Evolutionary conservation across 2,888 invertebrate species (phyloP).

Genomic region (Bombyx huttoni): DNA sequence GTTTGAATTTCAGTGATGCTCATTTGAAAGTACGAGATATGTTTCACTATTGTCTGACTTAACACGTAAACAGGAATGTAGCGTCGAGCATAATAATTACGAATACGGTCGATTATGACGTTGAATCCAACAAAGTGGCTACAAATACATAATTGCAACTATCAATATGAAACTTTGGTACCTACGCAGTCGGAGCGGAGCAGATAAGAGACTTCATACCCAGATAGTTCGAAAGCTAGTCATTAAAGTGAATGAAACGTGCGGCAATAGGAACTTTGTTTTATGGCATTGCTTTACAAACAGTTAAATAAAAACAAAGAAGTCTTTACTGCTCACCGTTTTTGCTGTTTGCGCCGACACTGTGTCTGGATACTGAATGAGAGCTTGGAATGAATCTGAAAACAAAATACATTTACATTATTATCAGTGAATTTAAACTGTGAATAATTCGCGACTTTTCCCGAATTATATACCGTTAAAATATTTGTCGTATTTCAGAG

Average conservation of each 20-base stretch:
- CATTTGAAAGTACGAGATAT: no score
- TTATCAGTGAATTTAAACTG: slow-evolving; percentile 5
- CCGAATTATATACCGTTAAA: not conserved
- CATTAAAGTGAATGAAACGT: slow-evolving; percentile 65
- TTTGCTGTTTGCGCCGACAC: slow-evolving; percentile 97
- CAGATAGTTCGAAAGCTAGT: slow-evolving; percentile 52
- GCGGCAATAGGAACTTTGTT: slow-evolving; percentile 60
- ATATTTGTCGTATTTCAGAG: not conserved
- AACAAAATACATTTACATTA: slow-evolving; percentile 30
- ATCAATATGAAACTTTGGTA: slow-evolving; percentile 23
- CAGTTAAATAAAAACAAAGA: slow-evolving; percentile 59
- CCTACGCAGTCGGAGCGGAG: slow-evolving; percentile 22
- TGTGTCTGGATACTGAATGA: slow-evolving; percentile 98
- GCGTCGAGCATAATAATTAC: not conserved
- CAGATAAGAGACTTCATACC: slow-evolving; percentile 41
- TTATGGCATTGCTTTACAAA: slow-evolving; percentile 57
- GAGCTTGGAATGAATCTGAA: slow-evolving; percentile 96
- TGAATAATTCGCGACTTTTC: slow-evolving; percentile 2
- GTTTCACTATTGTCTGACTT: no score
- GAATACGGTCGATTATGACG: not conserved
- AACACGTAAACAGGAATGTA: not conserved
- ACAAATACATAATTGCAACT: slow-evolving; percentile 5
- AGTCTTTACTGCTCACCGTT: slow-evolving; percentile 77
- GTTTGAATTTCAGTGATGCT: no score
- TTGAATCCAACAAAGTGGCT: slow-evolving; percentile 3